Base-by-base conservation (phyloP, 2,888 invertebrate species). In the Cylloceria caligata region DNA sequence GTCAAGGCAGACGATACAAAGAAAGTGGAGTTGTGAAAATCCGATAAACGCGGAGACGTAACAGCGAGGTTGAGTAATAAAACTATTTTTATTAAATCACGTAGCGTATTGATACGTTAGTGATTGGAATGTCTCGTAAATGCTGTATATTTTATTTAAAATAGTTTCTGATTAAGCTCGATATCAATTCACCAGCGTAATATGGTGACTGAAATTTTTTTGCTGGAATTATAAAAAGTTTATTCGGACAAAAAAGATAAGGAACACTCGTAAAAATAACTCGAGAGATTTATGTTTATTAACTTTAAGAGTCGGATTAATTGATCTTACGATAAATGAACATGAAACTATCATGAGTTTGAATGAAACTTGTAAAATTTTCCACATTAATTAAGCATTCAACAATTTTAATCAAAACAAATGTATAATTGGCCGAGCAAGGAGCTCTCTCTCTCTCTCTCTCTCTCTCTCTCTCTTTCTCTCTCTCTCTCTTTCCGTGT, bases 141-240 rank as follows among this genome's bases (percentile, higher is more conserved):
- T 64, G 69, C 45, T 52, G 64, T 9, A 36, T 45, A 80, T 36
- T 74, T 65, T 42, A 74, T 80, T 52, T 30, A 67, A 77, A 73
- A 73, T 36, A 62, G 60, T 52, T 47, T 52, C 49, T 21, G 49
- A n/a, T 34, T 6, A 34, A 16, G 24, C 27, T 52, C 45, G 11
- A 69, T 55, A 45, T 9, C 45, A 68, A 73, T 69, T 74, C 21
- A 19, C 7, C 19, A 21, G 1, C 21, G 21, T 9, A 16, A 16
- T 6, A 47, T 16, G n/a, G 45, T 16, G 6, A 6, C 16, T 19
- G 7, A 9, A 21, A 9, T 49, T 49, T 0, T 21, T n/a, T n/a
- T n/a, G 16, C 9, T 21, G 7, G 19, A 49, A 49, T n/a, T n/a
- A 19, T 49, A 49, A 49, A 49, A 49, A 45, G n/a, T 16, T n/a